A percentile compares a stretch with the other conserved stretches of the same genome.
phyloP scores from a whole-genome alignment of 2,797 vertebrate genomes.

The Euthynnus affinis region DNA sequence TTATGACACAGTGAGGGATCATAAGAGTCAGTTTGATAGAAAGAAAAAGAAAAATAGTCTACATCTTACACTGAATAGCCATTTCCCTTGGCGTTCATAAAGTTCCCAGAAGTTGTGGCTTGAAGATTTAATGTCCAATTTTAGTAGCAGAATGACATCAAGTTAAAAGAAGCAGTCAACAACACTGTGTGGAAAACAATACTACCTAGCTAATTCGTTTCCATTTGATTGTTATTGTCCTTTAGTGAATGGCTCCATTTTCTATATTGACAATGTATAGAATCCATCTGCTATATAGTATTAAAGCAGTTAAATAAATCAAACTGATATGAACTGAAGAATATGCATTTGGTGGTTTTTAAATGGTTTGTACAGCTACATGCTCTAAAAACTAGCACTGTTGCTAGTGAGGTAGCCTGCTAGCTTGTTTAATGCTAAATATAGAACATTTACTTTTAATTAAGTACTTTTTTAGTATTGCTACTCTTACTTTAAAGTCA shows the following conservation, averaged over 20 bases:
- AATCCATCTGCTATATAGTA: neutral
- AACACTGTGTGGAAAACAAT: slow-evolving; percentile 5
- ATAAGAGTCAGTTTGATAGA: slow-evolving; percentile 36
- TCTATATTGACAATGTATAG: neutral
- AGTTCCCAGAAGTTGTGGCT: slow-evolving; percentile 23
- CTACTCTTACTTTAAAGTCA: neutral
- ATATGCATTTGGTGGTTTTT: neutral
- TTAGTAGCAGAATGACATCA: slow-evolving; percentile 27
- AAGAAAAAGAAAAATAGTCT: slow-evolving; percentile 39
- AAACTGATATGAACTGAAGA: neutral
- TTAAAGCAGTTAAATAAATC: slow-evolving; percentile 31
- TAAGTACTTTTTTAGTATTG: neutral
- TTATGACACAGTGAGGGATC: slow-evolving; percentile 36
- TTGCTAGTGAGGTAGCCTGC: neutral
- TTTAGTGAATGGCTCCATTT: slow-evolving; percentile 20
- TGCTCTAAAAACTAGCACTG: neutral
- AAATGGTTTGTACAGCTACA: neutral
- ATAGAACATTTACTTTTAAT: neutral
- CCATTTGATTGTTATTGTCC: slow-evolving; percentile 36
- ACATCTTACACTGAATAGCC: slow-evolving; percentile 29
- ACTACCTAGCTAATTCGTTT: slow-evolving; percentile 28
- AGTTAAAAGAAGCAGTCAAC: slow-evolving; percentile 29
- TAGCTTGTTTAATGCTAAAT: neutral
- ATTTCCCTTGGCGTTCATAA: slow-evolving; percentile 14
- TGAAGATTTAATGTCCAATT: slow-evolving; percentile 35